phyloP scores from a whole-genome alignment of 2,797 vertebrate species.

The Argentina silus region DNA sequence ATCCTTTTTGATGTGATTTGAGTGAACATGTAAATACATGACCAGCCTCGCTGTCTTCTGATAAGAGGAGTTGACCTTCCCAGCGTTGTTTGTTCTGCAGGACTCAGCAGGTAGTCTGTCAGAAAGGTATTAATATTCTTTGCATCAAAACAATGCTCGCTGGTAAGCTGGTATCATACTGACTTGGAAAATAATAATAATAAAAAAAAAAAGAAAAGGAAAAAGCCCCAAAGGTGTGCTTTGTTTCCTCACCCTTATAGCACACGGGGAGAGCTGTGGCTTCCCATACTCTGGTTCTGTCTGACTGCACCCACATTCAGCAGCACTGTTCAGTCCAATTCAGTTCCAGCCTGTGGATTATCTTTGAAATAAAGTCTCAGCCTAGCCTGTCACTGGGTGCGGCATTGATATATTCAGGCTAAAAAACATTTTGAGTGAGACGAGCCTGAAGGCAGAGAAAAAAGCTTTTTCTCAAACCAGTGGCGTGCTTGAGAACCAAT shows the following conservation, averaged over 20 bases:
- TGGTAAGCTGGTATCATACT: background rate
- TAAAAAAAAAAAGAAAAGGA: too few relatives aligned
- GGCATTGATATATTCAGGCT: conserved; percentile 42
- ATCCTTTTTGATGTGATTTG: background rate
- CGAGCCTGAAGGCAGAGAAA: conserved; percentile 53
- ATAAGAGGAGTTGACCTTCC: conserved; percentile 13
- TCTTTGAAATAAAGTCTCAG: conserved; percentile 59
- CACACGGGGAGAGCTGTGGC: conserved; percentile 48
- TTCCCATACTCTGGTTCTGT: conserved; percentile 44
- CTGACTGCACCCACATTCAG: conserved; percentile 44
- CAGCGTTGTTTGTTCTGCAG: background rate
- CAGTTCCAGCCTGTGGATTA: conserved; percentile 57
- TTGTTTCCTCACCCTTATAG: conserved; percentile 20
- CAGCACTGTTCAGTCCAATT: conserved; percentile 46
- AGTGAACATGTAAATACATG: background rate
- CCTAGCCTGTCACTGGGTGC: conserved; percentile 42
- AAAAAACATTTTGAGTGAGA: conserved; percentile 52
- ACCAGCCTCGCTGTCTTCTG: background rate
- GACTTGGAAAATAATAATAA: background rate
- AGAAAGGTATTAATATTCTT: conserved; percentile 16
- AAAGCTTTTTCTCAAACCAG: conserved; percentile 50
- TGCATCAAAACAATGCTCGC: conserved; percentile 5
- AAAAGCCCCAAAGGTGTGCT: background rate
- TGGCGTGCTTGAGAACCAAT: background rate
- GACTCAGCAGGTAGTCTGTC: conserved; percentile 14